phyloP scores from a whole-genome alignment of 1,140 invertebrate species.

The Drosophila ficusphila region DNA sequence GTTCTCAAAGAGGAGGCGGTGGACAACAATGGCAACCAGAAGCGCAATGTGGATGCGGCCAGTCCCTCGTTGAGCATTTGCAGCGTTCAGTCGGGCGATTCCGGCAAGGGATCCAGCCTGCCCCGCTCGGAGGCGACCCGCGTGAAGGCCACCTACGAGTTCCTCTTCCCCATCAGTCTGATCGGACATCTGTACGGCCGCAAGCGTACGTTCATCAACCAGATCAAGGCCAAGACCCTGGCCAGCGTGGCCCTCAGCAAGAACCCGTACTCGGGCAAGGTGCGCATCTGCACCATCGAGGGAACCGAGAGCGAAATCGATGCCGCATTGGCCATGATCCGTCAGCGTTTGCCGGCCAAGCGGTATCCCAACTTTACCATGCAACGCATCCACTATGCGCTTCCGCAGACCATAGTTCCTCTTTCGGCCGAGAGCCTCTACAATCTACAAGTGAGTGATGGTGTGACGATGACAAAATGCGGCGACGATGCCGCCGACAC shows the following conservation, averaged over 20 bases:
- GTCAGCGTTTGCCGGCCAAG: conserved; percentile 92
- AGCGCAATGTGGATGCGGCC: conserved; percentile 77
- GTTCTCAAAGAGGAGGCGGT: conserved; percentile 2
- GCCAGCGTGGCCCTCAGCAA: conserved; percentile 91
- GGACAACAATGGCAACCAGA: conserved; percentile 61
- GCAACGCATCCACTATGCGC: conserved; percentile 89
- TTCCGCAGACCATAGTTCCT: conserved; percentile 84
- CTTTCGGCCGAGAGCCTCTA: conserved; percentile 74
- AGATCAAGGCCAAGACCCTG: conserved; percentile 91
- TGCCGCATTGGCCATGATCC: conserved; percentile 92
- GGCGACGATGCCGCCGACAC: conserved; percentile 9
- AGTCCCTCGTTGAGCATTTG: conserved; percentile 82
- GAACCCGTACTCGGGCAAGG: conserved; percentile 89
- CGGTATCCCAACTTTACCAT: conserved; percentile 91
- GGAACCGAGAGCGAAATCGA: conserved; percentile 91
- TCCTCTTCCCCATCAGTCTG: conserved; percentile 91
- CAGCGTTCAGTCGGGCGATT: conserved; percentile 81
- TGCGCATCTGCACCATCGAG: conserved; percentile 93
- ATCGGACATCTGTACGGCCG: conserved; percentile 95
- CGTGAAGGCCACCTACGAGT: conserved; percentile 87
- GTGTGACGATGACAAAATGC: conserved; percentile 11
- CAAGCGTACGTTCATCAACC: conserved; percentile 91
- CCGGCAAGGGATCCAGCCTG: conserved; percentile 82
- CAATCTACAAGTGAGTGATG: conserved; percentile 72
- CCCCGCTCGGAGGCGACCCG: conserved; percentile 78